Evolutionary conservation across 2,888 invertebrate species (phyloP), one percentile per base, ranked within the genome.

Genomic region (Cheilosia pagana): DNA sequence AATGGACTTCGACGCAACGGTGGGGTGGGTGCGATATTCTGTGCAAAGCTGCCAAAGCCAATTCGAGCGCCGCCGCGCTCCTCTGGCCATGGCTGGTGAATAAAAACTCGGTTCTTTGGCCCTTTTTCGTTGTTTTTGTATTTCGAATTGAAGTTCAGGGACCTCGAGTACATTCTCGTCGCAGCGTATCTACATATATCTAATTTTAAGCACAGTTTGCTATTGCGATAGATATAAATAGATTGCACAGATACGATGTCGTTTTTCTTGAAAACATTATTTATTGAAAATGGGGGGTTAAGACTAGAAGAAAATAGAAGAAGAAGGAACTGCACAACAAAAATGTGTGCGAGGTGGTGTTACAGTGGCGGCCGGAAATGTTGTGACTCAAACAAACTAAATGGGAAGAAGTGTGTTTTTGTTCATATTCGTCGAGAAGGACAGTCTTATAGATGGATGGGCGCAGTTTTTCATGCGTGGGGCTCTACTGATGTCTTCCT

Each of bases 131-230:
- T 55, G 35, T 62, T 43, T 43, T 45, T 60, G 39, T 65, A 59
- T n/a, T n/a, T n/a, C 14, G 53, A 43, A 53, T 48, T 67, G 28
- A 79, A 81, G 85, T 79, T 85, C 75, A 85, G 79, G 57, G 81
- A 85, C 85, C 85, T 85, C 71, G 65, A 59, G 65, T 76, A 75
- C 50, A 76, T 85, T 75, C 77, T 43, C 68, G 63, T 45, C 31
- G 65, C 19, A 35, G 28, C 45, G 50, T 25, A 68, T 3, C 3
- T 25, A 25, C 25, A 25, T 48, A 52, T 57, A 52, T 79, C 76
- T 85, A 81, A 85, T 85, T 85, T 85, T 85, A 76, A 85, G 85
- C 85, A 79, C 85, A 67, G 67, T 79, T 76, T 76, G 60, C 60
- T 67, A 62, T 65, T 75, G 75, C 81, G 5, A 19, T 28, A 50